Base-by-base conservation (phyloP, 1,140 invertebrate species). In the Heliconius hermathena region DNA sequence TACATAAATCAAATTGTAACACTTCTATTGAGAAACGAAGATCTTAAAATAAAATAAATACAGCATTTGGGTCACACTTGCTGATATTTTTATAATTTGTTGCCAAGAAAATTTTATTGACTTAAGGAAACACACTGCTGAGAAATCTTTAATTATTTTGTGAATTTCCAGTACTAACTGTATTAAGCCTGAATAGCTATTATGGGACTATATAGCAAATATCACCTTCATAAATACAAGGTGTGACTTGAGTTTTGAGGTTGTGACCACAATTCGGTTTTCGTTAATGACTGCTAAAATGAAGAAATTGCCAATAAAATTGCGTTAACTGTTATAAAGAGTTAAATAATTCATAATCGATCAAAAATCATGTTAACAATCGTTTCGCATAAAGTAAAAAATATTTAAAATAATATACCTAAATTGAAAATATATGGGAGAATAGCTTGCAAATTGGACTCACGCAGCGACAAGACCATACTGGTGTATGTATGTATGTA, bases 221-320 rank as follows among this genome's bases (percentile, higher is more conserved):
- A 76, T 82, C 72, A 70, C 49, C 57, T 72, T 78, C 57, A 66
- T 74, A 74, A 71, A 46, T 79, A 80, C 41, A 74, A 84, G 82
- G 84, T 89, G 89, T 88, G 87, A 84, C 88, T 85, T 80, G 26
- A 80, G 83, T 85, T 91, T 87, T 83, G 89, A 88, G 84, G 41
- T 57, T 74, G 74, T 74, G 54, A 82, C 13, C 66, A 84, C 73
- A 82, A 76, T 76, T 80, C 41, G 52, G 38, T 41, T 85, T 89
- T 90, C 85, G 85, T 89, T 82, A 81, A 85, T 85, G 84, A 82
- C 70, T 77, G 89, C 86, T 91, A 93, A 93, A 91, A 88, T 85
- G 86, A 87, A 90, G 86, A 87, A 90, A 88, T 89, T 84, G 84
- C 80, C 76, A 81, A 75, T 79, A 76, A 76, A 66, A 66, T 1